phyloP scores from a whole-genome alignment of 2,888 invertebrate genomes.

The Hemicrepidius hirtus region DNA sequence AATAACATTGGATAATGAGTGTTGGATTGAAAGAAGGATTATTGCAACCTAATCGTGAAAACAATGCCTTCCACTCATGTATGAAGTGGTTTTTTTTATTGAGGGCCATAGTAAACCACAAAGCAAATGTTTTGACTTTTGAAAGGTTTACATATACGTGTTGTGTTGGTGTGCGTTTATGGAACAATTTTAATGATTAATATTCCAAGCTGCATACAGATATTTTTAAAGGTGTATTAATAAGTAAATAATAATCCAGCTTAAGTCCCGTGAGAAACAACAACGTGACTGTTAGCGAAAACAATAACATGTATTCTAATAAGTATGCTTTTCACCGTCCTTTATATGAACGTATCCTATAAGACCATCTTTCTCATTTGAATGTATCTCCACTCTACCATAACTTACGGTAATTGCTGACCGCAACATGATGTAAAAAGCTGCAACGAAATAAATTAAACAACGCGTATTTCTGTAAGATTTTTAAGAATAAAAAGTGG shows the following conservation, averaged over 20 bases:
- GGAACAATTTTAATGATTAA: constrained; percentile 43
- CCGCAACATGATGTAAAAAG: constrained; percentile 57
- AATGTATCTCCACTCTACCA: constrained; percentile 58
- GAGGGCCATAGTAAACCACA: constrained; percentile 3
- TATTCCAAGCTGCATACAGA: constrained; percentile 38
- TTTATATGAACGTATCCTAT: constrained; percentile 37
- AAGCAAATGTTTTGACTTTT: neutral
- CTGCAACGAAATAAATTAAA: constrained; percentile 52
- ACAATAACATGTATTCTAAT: constrained; percentile 73
- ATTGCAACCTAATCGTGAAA: too few species aligned
- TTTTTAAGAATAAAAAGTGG: constrained; percentile 33
- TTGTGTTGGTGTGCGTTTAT: constrained; percentile 37
- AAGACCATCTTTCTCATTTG: constrained; percentile 54
- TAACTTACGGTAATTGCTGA: constrained; percentile 63
- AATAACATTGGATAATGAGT: too few species aligned
- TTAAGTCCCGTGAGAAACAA: constrained; percentile 71
- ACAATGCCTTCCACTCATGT: too few species aligned
- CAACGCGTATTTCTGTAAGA: constrained; percentile 47
- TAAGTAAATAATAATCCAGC: constrained; percentile 50
- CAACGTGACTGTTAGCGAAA: constrained; percentile 70
- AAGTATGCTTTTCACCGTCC: constrained; percentile 66
- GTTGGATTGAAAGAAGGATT: too few species aligned
- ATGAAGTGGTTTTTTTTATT: constrained; percentile 6
- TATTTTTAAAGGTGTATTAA: constrained; percentile 49
- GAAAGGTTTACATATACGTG: constrained; percentile 24